These are phyloP conservation scores for Thymelicus lineola DNA, from an alignment of 2,888 invertebrate species.

Conservation along the genomic window DNA sequence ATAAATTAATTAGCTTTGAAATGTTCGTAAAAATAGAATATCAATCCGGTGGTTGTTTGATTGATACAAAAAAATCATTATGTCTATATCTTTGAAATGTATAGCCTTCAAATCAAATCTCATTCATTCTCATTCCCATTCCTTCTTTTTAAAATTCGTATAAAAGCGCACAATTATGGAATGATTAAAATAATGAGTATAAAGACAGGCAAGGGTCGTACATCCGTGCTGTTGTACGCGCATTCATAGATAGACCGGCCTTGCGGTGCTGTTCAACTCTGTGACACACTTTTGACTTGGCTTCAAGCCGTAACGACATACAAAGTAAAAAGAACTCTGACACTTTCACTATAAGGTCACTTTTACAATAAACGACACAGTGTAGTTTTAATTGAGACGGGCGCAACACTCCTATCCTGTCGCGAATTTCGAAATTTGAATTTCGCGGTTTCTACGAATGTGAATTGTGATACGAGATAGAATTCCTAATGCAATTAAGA, in stretches of 20 bases:
- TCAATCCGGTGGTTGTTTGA: too few species aligned
- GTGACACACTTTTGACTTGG: constrained; percentile 84
- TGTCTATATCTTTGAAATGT: too few species aligned
- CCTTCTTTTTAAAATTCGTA: not conserved
- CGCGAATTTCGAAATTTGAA: constrained; percentile 75
- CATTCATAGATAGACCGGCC: constrained; percentile 80
- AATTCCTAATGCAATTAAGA: constrained; percentile 24
- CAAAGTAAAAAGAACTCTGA: constrained; percentile 62
- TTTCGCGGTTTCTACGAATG: constrained; percentile 55
- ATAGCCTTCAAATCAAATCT: too few species aligned
- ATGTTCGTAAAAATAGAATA: too few species aligned
- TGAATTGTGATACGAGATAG: constrained; percentile 21
- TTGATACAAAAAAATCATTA: too few species aligned
- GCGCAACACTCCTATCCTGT: constrained; percentile 56
- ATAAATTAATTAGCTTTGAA: too few species aligned
- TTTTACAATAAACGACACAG: constrained; percentile 42
- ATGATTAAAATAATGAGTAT: constrained; percentile 48
- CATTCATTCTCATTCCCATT: not conserved
- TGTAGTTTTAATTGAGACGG: constrained; percentile 62
- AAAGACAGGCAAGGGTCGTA: constrained; percentile 58
- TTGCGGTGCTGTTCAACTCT: constrained; percentile 82
- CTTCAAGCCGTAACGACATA: constrained; percentile 67
- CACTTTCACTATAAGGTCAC: constrained; percentile 36
- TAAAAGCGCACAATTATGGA: constrained; percentile 39
- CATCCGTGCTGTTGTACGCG: constrained; percentile 78